A percentile compares a stretch with the other conserved stretches of the same genome.
Conservation (phyloP, 2,797 vertebrate genomes). For the Rachycentron canadum region DNA sequence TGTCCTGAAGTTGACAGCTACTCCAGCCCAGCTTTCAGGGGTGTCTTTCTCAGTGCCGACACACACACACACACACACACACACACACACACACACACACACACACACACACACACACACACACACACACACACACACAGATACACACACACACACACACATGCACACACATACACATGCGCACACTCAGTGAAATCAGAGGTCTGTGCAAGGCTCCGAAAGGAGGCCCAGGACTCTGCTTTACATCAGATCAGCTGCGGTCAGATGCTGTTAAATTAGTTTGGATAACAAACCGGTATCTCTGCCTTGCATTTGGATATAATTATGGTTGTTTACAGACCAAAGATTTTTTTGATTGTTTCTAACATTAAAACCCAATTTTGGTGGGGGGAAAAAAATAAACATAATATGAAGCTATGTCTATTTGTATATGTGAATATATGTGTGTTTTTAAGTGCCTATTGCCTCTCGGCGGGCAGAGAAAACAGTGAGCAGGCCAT, state of each 20-base stretch:
- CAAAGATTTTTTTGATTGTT: conserved; percentile 91
- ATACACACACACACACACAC: conserved; percentile 29
- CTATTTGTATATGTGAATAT: conserved; percentile 92
- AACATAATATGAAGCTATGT: conserved; percentile 85
- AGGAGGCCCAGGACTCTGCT: conserved; percentile 30
- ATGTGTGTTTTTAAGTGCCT: conserved; percentile 94
- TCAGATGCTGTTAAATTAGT: conserved; percentile 55
- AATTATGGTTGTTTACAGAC: conserved; percentile 91
- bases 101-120: conserved; percentile 15
- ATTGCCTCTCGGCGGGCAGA: conserved; percentile 88
- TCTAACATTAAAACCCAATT: conserved; percentile 85
- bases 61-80: conserved; percentile 32
- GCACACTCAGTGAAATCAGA: conserved; percentile 38
- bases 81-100: conserved; percentile 17
- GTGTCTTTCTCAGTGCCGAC: conserved; percentile 31
- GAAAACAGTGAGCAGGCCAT: conserved; percentile 74
- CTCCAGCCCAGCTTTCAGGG: conserved; percentile 40
- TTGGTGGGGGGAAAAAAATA: conserved; percentile 65
- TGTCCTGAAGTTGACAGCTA: conserved; percentile 60
- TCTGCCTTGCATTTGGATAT: conserved; percentile 69
- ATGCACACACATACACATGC: conserved; percentile 21
- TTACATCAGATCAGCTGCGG: conserved; percentile 54
- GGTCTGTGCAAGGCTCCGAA: conserved; percentile 41
- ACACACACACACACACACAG: conserved; percentile 20
- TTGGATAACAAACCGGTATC: conserved; percentile 68